Base-by-base conservation (phyloP, 2,797 vertebrate genomes). In the Gymnothorax javanicus region DNA sequence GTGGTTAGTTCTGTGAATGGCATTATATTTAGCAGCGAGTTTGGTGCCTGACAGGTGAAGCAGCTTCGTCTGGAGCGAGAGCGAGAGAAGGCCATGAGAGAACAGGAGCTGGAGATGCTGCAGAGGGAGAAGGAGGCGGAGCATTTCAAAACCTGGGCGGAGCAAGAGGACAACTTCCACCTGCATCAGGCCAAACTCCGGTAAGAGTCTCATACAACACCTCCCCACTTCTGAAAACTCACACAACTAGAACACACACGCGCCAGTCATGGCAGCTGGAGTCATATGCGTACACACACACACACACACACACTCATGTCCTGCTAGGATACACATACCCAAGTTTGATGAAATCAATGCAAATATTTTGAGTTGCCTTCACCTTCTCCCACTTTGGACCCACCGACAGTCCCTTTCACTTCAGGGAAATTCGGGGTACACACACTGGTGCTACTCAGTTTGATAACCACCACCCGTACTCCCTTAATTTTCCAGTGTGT, bases 81-180 rank as follows among this genome's bases (percentile, higher is more conserved):
- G 91, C 94, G 98, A 13, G 98, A 99, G 90, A 99, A 99, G 91
- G 97, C 97, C 27, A 98, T 99, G 97, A 94, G 98, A 0, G 99
- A 99, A 93, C 97, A 97, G 58, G 99, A 99, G 93, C 94, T 99
- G 93, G 99, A 99, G 94, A 97, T 99, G 98, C 94, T 99, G 89
- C 99, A 99, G 94, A 94, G 98, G 43, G 98, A 99, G 92, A 99
- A 99, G 87, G 99, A 99, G 92, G 98, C 98, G 0, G 98, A 99
- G 82, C 98, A 99, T 94, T 99, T 99, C 91, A 99, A 99, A 93
- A 99, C 98, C 0, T 99, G 98, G 98, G 98, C 98, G 62, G 98
- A 99, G 88, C 99, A 99, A 90, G 98, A 99, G 85, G 98, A 99
- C 94, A 97, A 98, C 93, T 99, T 99, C 93, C 98, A 99, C 89